Conservation (phyloP, 2,888 invertebrate species). For the Drosophila tanythrix region DNA sequence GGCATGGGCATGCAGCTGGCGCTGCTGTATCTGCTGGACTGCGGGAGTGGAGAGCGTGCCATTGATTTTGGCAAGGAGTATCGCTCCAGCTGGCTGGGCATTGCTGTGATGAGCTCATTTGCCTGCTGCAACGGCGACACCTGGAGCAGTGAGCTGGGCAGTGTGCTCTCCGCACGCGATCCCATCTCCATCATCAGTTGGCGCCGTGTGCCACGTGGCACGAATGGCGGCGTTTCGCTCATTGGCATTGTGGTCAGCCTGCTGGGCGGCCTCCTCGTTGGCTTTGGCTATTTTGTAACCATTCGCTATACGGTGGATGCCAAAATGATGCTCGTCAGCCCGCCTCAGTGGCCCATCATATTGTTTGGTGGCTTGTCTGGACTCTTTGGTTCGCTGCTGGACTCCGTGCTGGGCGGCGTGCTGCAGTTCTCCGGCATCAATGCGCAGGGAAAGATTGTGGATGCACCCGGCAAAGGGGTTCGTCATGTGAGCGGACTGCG, state of each 20-base stretch:
- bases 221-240: constrained; percentile 93
- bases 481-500: constrained; percentile 91
- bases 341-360: constrained; percentile 92
- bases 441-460: constrained; percentile 89
- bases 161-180: constrained; percentile 88
- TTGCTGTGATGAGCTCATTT: constrained; percentile 91
- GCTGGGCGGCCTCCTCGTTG: constrained; percentile 87
- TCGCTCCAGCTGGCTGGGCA: constrained; percentile 92
- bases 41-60: constrained; percentile 91
- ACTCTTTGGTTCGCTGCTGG: constrained; percentile 91
- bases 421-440: constrained; percentile 94
- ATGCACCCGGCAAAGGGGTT: constrained; percentile 89
- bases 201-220: constrained; percentile 92
- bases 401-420: constrained; percentile 93
- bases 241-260: constrained; percentile 87
- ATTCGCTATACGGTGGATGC: constrained; percentile 88
- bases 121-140: constrained; percentile 95
- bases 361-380: constrained; percentile 90
- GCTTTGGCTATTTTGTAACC: constrained; percentile 89
- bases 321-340: constrained; percentile 86
- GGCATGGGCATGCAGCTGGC: constrained; percentile 94
- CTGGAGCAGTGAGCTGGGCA: constrained; percentile 95
- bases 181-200: constrained; percentile 91
- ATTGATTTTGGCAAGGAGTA: constrained; percentile 92
- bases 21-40: constrained; percentile 91